These are phyloP conservation scores for Sphecodes monilicornis DNA, from an alignment of 2,888 invertebrate species.

Conservation along the genomic window DNA sequence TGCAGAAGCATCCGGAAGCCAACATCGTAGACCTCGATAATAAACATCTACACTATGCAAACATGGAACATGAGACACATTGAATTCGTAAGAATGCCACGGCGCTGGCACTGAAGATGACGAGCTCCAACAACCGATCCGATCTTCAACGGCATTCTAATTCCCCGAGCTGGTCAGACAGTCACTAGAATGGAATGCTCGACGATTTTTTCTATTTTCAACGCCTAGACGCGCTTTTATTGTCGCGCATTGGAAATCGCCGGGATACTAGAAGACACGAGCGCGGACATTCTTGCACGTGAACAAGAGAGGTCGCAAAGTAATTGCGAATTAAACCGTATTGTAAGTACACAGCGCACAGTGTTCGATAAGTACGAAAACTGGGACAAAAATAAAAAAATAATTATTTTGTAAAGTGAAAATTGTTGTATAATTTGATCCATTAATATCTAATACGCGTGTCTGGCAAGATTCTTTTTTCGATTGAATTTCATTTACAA, in stretches of 20 bases:
- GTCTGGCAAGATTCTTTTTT: too few species aligned
- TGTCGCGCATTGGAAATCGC: conserved; percentile 7
- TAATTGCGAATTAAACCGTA: not conserved
- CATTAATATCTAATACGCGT: too few species aligned
- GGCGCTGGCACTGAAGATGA: conserved; percentile 13
- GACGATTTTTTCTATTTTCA: conserved; percentile 27
- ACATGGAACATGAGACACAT: not conserved
- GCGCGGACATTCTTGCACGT: not conserved
- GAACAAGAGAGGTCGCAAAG: not conserved
- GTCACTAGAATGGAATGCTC: conserved; percentile 41
- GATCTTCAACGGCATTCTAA: conserved; percentile 40
- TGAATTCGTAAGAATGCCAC: not conserved
- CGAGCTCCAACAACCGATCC: conserved; percentile 4
- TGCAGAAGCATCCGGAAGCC: too few species aligned
- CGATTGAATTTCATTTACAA: too few species aligned
- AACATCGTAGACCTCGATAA: not conserved
- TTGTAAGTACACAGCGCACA: not conserved
- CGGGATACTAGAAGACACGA: conserved; percentile 13
- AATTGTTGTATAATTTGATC: too few species aligned
- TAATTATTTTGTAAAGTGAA: too few species aligned
- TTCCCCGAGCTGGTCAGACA: conserved; percentile 12
- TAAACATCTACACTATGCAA: not conserved
- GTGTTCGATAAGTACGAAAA: too few species aligned
- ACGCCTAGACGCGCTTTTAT: not conserved
- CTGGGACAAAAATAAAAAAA: too few species aligned